phyloP scores from a whole-genome alignment of 2,113 vertebrate species.

The Cyphomyrus discorhynchus region DNA sequence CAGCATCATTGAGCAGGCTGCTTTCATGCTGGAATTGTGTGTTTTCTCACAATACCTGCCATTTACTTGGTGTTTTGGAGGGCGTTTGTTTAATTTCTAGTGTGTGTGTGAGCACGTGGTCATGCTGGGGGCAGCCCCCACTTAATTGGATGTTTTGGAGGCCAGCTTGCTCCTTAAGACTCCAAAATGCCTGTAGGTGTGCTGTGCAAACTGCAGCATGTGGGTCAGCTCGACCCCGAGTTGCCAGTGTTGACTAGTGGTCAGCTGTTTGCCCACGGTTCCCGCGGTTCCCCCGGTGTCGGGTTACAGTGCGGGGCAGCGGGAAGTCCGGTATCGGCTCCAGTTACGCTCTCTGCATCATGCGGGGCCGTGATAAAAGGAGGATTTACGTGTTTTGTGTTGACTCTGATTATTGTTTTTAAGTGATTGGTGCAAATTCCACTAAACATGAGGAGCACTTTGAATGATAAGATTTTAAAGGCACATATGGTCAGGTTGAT shows the following conservation, averaged over 20 bases:
- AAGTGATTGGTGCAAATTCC: neutral
- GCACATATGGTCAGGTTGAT: neutral
- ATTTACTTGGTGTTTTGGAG: slow-evolving; percentile 32
- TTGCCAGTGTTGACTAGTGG: neutral
- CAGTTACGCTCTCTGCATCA: neutral
- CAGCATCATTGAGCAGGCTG: slow-evolving; percentile 46
- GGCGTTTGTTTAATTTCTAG: slow-evolving; percentile 38
- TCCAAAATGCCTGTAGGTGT: neutral
- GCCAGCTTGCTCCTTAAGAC: neutral
- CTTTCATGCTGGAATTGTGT: slow-evolving; percentile 45
- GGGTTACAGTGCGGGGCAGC: neutral
- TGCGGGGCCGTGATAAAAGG: neutral
- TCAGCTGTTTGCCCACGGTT: neutral
- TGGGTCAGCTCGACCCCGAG: neutral
- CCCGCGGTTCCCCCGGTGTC: neutral
- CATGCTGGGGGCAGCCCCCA: slow-evolving; percentile 16
- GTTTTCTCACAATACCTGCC: slow-evolving; percentile 43
- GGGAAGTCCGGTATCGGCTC: neutral
- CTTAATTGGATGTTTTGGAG: slow-evolving; percentile 27
- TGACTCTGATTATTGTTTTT: neutral
- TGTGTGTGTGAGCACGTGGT: slow-evolving; percentile 14
- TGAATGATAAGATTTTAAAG: neutral
- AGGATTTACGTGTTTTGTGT: neutral
- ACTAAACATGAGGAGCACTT: neutral
- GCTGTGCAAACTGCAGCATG: neutral